A percentile compares a stretch with the other conserved stretches of the same genome.
phyloP scores from a whole-genome alignment of 2,113 vertebrate genomes.

The Scartelaos histophorus region DNA sequence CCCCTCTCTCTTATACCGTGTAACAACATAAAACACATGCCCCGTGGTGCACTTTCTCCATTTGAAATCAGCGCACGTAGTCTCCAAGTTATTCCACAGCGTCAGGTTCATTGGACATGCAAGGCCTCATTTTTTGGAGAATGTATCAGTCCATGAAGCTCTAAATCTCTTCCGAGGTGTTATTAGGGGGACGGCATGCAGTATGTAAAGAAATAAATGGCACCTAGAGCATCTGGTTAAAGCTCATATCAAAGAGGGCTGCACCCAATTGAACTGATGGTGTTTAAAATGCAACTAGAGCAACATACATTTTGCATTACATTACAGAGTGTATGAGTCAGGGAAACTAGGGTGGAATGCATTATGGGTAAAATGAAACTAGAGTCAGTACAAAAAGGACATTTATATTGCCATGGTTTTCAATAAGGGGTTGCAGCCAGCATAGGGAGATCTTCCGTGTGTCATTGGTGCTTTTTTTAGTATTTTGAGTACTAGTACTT shows the following conservation, averaged over 20 bases:
- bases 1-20: constrained; percentile 38
- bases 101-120: constrained; percentile 60
- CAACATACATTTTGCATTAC: constrained; percentile 69
- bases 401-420: constrained; percentile 17
- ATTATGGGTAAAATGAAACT: constrained; percentile 36
- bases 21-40: constrained; percentile 63
- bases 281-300: constrained; percentile 72
- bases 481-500: no score
- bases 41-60: constrained; percentile 56
- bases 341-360: constrained; percentile 52
- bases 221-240: constrained; percentile 59
- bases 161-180: constrained; percentile 67
- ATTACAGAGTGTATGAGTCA: constrained; percentile 62
- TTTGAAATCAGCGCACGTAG: constrained; percentile 67
- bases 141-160: constrained; percentile 54
- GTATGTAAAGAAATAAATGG: constrained; percentile 66
- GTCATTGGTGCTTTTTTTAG: no score
- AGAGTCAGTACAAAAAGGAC: constrained; percentile 4
- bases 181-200: constrained; percentile 38
- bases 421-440: not conserved
- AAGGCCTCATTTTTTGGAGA: constrained; percentile 26
- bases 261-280: constrained; percentile 45
- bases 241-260: constrained; percentile 47
- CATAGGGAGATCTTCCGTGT: not conserved
- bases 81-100: constrained; percentile 52